These are phyloP conservation scores for Falco novaeseelandiae DNA, from an alignment of 2,797 vertebrate species.

Conservation along the genomic window DNA sequence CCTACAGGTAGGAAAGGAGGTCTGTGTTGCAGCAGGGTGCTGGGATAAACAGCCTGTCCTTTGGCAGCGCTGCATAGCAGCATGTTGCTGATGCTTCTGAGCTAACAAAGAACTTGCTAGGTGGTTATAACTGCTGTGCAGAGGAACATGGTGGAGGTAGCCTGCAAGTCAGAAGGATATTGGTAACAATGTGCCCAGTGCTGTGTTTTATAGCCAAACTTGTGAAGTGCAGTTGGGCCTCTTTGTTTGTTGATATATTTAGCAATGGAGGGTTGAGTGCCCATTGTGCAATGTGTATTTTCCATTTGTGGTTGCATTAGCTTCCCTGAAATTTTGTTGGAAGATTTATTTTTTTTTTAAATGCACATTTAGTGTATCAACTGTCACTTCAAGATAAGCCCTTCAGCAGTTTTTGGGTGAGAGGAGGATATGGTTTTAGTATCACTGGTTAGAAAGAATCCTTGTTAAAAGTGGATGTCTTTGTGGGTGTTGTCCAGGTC, in stretches of 20 bases:
- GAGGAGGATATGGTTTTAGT: neutral
- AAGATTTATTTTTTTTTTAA: neutral
- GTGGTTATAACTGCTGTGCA: neutral
- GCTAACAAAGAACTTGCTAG: neutral
- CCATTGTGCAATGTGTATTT: neutral
- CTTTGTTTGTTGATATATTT: neutral
- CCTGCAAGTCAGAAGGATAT: neutral
- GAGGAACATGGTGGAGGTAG: neutral
- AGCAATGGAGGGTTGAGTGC: neutral
- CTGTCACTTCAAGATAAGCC: neutral
- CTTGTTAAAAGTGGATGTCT: neutral
- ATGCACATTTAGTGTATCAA: accelerated
- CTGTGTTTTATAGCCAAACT: neutral
- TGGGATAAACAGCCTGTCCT: neutral
- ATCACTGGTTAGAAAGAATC: neutral
- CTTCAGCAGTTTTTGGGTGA: neutral
- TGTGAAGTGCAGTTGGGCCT: neutral
- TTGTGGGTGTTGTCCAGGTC: neutral
- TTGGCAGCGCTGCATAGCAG: neutral
- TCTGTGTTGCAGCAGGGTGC: neutral
- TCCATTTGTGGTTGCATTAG: neutral
- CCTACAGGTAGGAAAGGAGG: neutral
- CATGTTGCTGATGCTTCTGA: neutral
- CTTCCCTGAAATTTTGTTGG: neutral
- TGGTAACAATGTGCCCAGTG: neutral